Base-by-base conservation (phyloP, 1,140 invertebrate species). In the Acromyrmex echinatior region DNA sequence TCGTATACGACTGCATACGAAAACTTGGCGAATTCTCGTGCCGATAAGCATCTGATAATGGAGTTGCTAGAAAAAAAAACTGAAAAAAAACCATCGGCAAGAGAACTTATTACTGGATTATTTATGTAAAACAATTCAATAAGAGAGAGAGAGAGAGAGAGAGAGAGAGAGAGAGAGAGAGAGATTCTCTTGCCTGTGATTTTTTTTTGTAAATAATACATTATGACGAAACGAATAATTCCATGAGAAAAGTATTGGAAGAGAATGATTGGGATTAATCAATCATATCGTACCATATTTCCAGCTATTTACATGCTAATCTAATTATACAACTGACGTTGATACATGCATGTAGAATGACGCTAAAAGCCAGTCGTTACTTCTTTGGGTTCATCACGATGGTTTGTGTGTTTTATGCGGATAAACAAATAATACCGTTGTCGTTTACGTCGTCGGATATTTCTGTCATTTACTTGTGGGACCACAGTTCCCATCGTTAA, bases 371-470 rank as follows among this genome's bases (percentile, higher is more conserved):
- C 3, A 12, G 63, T 12, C 28, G 31, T 70, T 28, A 31, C 10
- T 62, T 60, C 18, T 31, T 45, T 21, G 25, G 3, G 2, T 74
- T 51, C 18, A n/a, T 49, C 35, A n/a, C 53, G 68, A 51, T 10
- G 18, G 18, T 71, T 39, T 49, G 39, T 31, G 18, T 45, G 25
- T 79, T 79, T 53, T 53, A 45, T n/a, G 6, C 4, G 66, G 35
- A 73, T 82, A 73, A 82, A 73, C 12, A 21, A 49, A 21, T 73
- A 58, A 82, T 60, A 73, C 78, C 65, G 31, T 56, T 25, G 73
- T 51, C 25, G 25, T 3, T 28, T 78, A 62, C n/a, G 35, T 71
- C 53, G 66, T 18, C 39, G 25, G 35, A 60, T 82, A 73, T 49
- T 73, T 73, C 25, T 21, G 53, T 12, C 56, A 62, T 82, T 82